Evolutionary conservation across 2,113 vertebrate genomes (phyloP), one percentile per base, ranked within the genome.

Genomic region (Cromileptes altivelis): DNA sequence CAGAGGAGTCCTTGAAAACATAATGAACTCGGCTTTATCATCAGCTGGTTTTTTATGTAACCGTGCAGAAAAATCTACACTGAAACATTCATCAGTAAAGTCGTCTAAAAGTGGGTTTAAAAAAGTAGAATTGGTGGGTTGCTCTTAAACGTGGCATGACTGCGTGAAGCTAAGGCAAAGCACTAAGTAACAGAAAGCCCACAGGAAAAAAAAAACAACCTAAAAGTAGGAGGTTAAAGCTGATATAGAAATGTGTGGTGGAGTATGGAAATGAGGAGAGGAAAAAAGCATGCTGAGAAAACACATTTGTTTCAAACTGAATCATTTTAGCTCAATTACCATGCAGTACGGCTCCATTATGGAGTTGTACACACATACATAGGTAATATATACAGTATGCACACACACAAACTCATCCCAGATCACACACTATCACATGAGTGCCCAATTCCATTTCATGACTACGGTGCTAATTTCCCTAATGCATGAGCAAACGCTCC

Each of bases 391-490:
- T 42, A 76, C 58, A 60, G 64, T 19, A 25, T 21, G 33, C 14
- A 18, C 50, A 5, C 53, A 52, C n/a, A 67, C 40, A 73, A 30
- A 63, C 23, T 50, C 78, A 70, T 58, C 53, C 70, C 42, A 52
- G 65, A 84, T 85, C 80, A 63, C 80, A 63, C 82, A 50, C 82
- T 2, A 64, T 68, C 82, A 78, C 80, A 64, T 45, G 45, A 85
- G 81, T 53, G 65, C 74, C 47, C 72, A 45, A 64, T 64, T 72
- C 63, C 17, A 64, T 79, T 86, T 80, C 45, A 86, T 49, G 45
- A 78, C 75, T 70, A 25, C 14, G 18, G 23, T 33, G 69, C 79
- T 86, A 75, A 89, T 89, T 89, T 85, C 17, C 67, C 40, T 87
- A 85, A 88, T 56, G 87, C 49, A 0, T 64, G 60, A 78, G 73